Evolutionary conservation across 2,113 vertebrate genomes (phyloP), one percentile per base, ranked within the genome.

Genomic region (Polypterus senegalus): DNA sequence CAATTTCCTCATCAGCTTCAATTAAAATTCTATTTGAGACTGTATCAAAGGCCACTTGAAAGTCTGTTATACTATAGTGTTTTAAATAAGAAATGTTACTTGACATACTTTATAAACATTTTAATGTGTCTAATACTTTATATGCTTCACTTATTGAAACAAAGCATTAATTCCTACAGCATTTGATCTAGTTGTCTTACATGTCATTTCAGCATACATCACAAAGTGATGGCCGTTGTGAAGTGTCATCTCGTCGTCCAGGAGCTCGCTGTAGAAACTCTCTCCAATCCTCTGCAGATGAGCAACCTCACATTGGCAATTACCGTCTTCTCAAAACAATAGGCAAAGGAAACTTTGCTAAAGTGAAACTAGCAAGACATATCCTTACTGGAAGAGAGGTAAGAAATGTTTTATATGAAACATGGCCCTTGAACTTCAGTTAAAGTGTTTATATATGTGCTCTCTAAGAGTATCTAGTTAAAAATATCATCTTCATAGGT

Each of bases 321-420:
- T 98, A 98, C 85, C 86, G 96, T 65, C 91, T 98, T 66, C 87
- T 98, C 57, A 97, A 98, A 79, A 98, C 94, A 2, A 98, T 98
- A 65, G 95, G 95, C 68, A 98, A 98, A 79, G 95, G 94, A 64
- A 98, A 98, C 78, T 98, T 98, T 67, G 96, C 96, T 71, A 98
- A 98, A 83, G 94, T 98, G 69, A 97, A 97, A 58, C 83, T 98
- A 77, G 94, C 93, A 58, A 86, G 94, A 63, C 94, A 98, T 75
- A 98, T 95, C 76, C 92, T 97, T 57, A 97, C 94, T 46, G 92
- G 93, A 82, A 86, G 93, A 92, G 96, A 98, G 91, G 96, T 97
- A 87, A 89, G 79, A 57, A 48, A 59, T 9, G 59, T 45, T 53
- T 9, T 51, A 27, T 27, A 27, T 27, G 27, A 27, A 27, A 27